Percentiles rank a stretch among this genome's conserved stretches.
phyloP scores from a whole-genome alignment of 2,113 vertebrate species.

The Poeciliopsis retropinna region DNA sequence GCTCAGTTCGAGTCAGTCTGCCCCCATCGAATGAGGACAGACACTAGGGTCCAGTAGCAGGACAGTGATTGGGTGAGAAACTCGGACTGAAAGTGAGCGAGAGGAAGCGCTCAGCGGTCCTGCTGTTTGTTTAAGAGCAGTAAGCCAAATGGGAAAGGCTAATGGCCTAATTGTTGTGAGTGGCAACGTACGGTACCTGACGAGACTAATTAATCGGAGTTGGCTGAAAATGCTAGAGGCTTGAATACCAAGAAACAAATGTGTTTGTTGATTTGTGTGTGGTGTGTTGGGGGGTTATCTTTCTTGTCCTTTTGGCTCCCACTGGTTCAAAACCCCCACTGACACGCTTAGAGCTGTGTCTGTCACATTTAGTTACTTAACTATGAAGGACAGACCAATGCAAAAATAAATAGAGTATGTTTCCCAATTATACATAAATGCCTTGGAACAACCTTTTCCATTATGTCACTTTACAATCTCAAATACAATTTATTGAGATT shows the following conservation, averaged over 20 bases:
- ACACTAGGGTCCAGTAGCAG: constrained; percentile 37
- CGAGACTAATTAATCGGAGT: constrained; percentile 74
- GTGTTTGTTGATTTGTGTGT: constrained; percentile 1
- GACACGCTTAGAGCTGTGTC: constrained; percentile 68
- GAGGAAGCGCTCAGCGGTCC: constrained; percentile 51
- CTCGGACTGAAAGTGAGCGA: constrained; percentile 26
- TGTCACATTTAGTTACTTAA: constrained; percentile 66
- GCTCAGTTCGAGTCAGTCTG: constrained; percentile 39
- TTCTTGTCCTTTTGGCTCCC: constrained; percentile 25
- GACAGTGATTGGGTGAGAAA: constrained; percentile 68
- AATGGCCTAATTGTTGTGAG: constrained; percentile 79
- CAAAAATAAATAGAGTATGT: constrained; percentile 69
- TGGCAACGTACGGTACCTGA: constrained; percentile 77
- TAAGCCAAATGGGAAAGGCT: constrained; percentile 62
- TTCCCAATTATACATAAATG: constrained; percentile 6
- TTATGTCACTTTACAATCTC: not conserved
- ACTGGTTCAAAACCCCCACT: constrained; percentile 47
- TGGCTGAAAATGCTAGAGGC: constrained; percentile 60
- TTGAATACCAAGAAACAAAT: constrained; percentile 17
- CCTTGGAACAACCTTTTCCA: not conserved
- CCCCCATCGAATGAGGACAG: constrained; percentile 45
- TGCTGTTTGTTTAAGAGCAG: constrained; percentile 75
- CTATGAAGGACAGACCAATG: constrained; percentile 42
- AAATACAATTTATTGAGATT: not conserved
- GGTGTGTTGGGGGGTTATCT: constrained; percentile 26